Base-by-base conservation (phyloP, 2,113 vertebrate species). In the Colistium nudipinnis region DNA sequence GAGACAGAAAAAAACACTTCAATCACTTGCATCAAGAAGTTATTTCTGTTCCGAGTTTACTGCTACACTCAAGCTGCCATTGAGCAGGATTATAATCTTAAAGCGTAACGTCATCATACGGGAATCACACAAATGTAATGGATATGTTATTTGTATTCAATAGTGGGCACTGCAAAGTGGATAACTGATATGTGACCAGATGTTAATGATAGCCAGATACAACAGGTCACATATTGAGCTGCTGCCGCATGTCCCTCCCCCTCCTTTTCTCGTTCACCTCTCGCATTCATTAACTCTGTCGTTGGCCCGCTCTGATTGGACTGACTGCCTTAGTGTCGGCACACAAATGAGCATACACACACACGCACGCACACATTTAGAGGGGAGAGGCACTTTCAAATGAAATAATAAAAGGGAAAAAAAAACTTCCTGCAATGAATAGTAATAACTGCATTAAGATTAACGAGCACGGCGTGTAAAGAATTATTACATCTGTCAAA, bases 371-470 rank as follows among this genome's bases (percentile, higher is more conserved):
- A 43, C 39, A 14, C 52, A 55, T 48, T 38, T 69, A 53, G 0
- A 22, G 62, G 52, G 35, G 56, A 61, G 63, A 83, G 66, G 66
- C 63, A 65, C 75, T 82, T 71, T 83, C 79, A 76, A 83, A 83
- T 83, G 76, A 87, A 88, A 90, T 81, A 85, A 90, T 73, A 82
- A 44, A 57, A 39, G 53, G 55, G 33, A 30, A 53, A 73, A 91
- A 30, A 53, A 73, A 91, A 84, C 61, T 73, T 82, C 83, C 77
- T 51, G 80, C 85, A 78, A 88, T 90, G 85, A 91, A 92, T 89
- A 90, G 89, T 87, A 90, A 91, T 91, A 90, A 90, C 84, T 89
- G 86, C 87, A 91, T 92, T 91, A 91, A 91, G 90, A 92, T 92
- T 91, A 93, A 92, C 81, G 86, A 92, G 91, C 84, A 59, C 31